phyloP scores from a whole-genome alignment of 2,797 vertebrate genomes.

The Lerista edwardsae region DNA sequence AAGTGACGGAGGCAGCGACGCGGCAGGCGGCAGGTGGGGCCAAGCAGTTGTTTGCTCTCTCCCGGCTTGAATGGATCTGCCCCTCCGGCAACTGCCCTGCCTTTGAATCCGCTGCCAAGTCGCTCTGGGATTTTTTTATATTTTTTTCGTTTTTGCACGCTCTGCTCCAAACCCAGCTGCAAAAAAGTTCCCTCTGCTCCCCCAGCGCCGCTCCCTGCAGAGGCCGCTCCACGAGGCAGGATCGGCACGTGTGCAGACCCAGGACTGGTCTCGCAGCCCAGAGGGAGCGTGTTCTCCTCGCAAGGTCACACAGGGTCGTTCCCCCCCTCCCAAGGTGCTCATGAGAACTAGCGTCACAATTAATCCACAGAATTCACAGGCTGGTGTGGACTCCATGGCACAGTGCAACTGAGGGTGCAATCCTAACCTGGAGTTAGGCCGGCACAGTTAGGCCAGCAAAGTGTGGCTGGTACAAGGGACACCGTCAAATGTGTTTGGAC shows the following conservation, averaged over 20 bases:
- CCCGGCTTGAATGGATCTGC: not conserved
- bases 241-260: fast-evolving
- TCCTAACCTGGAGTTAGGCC: no score
- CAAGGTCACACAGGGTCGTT: not conserved
- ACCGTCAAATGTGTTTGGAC: no score
- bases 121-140: no score
- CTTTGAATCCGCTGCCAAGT: not conserved
- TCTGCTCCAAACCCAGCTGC: not conserved
- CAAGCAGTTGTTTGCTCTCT: conserved; percentile 2
- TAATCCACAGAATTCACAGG: not conserved
- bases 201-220: not conserved
- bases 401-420: no score
- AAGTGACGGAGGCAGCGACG: not conserved
- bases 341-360: not conserved
- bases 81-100: not conserved
- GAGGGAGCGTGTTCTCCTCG: no score
- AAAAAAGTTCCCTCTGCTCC: fast-evolving
- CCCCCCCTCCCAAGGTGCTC: not conserved
- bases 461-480: no score
- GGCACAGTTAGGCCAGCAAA: no score
- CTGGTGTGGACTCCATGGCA: no score
- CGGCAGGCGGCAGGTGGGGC: not conserved
- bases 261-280: not conserved
- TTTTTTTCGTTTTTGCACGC: not conserved
- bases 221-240: fast-evolving